These are phyloP conservation scores for Pelodytes ibericus DNA, from an alignment of 2,797 vertebrate genomes.

Conservation along the genomic window DNA sequence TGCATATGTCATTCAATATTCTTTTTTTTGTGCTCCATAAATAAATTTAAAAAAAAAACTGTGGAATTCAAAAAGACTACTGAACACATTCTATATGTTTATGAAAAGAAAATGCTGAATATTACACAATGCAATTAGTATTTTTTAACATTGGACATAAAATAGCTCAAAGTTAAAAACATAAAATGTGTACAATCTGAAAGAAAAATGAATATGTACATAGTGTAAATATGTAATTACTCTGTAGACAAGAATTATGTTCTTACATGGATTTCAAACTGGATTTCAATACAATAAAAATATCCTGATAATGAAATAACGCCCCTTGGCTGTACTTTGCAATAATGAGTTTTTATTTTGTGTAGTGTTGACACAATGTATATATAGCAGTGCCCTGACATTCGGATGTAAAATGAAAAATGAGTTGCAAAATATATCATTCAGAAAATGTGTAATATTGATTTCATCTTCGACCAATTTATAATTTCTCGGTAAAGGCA, in stretches of 20 bases:
- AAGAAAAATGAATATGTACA: conserved; percentile 8
- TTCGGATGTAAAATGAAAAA: conserved; percentile 42
- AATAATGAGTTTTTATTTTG: conserved; percentile 49
- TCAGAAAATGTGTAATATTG: conserved; percentile 45
- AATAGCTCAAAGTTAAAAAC: too few relatives aligned
- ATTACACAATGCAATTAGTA: too few relatives aligned
- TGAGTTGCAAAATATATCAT: conserved; percentile 41
- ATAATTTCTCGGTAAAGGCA: conserved; percentile 33
- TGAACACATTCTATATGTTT: too few relatives aligned
- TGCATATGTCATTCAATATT: too few relatives aligned
- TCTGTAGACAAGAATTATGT: conserved; percentile 3
- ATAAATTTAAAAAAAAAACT: too few relatives aligned
- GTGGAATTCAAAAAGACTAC: too few relatives aligned
- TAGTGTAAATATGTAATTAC: conserved; percentile 22
- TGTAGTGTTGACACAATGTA: conserved; percentile 24
- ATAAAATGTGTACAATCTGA: conserved; percentile 14
- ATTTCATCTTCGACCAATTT: conserved; percentile 42
- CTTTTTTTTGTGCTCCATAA: too few relatives aligned
- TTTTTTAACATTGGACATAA: too few relatives aligned
- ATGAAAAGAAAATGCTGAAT: too few relatives aligned
- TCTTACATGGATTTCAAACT: conserved; percentile 29
- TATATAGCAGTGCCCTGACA: conserved; percentile 18
- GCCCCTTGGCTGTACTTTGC: conserved; percentile 45
- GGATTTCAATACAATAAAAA: conserved; percentile 47
- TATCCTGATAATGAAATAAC: conserved; percentile 50